phyloP scores from a whole-genome alignment of 2,888 invertebrate species.

The Cerastis leucographa region DNA sequence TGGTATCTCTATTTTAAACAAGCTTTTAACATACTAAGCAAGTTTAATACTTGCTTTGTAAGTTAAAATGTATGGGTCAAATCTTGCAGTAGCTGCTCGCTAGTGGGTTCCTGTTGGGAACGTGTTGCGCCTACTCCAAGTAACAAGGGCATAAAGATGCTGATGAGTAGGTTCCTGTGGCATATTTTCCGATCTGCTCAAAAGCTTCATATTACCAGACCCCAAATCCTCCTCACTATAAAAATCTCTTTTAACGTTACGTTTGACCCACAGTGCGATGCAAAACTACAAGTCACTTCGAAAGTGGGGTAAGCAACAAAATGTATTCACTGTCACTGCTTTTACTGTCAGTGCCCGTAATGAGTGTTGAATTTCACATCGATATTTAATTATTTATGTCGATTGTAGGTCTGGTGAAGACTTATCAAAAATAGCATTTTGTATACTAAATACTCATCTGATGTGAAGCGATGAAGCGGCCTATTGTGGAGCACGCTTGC shows the following conservation, averaged over 20 bases:
- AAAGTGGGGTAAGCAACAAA: conserved; percentile 67
- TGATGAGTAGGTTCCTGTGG: too few relatives aligned
- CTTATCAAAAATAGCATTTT: too few relatives aligned
- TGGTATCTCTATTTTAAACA: background rate
- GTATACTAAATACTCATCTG: too few relatives aligned
- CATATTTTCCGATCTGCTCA: too few relatives aligned
- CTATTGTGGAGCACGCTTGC: too few relatives aligned
- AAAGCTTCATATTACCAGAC: background rate
- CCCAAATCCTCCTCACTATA: background rate
- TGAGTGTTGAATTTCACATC: conserved; percentile 59
- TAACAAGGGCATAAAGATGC: too few relatives aligned
- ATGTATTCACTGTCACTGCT: conserved; percentile 39
- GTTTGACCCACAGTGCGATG: conserved; percentile 39
- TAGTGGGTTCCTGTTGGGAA: too few relatives aligned
- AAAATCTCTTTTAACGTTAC: conserved; percentile 1
- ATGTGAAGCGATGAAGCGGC: too few relatives aligned
- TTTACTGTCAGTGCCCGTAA: conserved; percentile 42
- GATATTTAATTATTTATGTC: conserved; percentile 28
- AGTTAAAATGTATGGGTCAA: background rate
- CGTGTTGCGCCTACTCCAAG: too few relatives aligned
- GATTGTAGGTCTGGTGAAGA: conserved; percentile 5
- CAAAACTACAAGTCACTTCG: conserved; percentile 67
- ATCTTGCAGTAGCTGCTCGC: too few relatives aligned
- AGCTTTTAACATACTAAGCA: too few relatives aligned
- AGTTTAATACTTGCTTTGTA: background rate